Evolutionary conservation across 2,797 vertebrate species (phyloP), one percentile per base, ranked within the genome.

Genomic region (Brotula barbata): DNA sequence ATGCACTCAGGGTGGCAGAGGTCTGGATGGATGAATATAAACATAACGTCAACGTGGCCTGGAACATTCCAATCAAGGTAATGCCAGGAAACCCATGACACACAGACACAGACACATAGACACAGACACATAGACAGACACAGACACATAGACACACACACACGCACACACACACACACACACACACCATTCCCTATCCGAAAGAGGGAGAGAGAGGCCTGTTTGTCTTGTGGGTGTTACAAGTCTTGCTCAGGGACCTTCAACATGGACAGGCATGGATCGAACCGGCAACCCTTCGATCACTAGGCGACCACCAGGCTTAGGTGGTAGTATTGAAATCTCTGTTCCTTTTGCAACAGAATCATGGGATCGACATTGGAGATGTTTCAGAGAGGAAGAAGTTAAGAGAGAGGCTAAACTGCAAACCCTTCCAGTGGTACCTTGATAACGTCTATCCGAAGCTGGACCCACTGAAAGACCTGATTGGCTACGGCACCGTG

Each of bases 11-110:
- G 9, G 94, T 95, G 0, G 96, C 96, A 0, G 96, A 96, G 81
- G 93, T 97, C 54, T 97, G 96, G 95, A 78, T 98, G 93, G 96
- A 98, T 0, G 90, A 97, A 60, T 97, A 94, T 73, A 98, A 96
- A 74, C 77, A 90, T 0, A 94, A 97, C 0, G 94, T 98, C 16
- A 94, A 96, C 84, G 89, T 97, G 75, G 94, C 93, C 0, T 98
- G 95, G 95, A 95, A 94, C 70, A 87, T 98, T 71, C 94, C 95
- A 3, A 67, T 93, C 34, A 87, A 91, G 2, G 95, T 97, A 51
- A 89, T 87, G 67, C 1, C 4, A 9, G 10, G 28, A 0, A 1
- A 12, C 1, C 19, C 11, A 31, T 46, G 17, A 17, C 1, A 10
- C 41, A 33, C 9, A 33, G 6, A 2, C 31, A 33, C 31, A 33